Conservation (phyloP, 2,113 vertebrate species). For the Tylochromis polylepis region DNA sequence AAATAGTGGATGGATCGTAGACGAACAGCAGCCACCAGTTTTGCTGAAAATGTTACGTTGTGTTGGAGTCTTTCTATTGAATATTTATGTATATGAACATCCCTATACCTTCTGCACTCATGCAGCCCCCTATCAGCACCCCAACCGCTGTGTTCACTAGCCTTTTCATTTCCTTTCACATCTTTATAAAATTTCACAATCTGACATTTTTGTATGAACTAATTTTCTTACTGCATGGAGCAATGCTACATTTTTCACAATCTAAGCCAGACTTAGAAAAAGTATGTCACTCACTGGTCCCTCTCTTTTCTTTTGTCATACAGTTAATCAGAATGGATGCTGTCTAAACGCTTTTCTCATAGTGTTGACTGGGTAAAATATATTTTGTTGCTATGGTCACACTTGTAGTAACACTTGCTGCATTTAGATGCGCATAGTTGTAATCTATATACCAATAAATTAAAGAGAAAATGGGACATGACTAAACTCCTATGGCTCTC, state of each 20-base stretch:
- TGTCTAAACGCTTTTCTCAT: not conserved
- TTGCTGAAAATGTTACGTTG: not conserved
- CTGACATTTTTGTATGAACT: not conserved
- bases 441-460: conserved; percentile 26
- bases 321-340: not conserved
- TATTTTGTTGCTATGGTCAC: not conserved
- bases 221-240: not conserved
- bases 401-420: not conserved
- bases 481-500: conserved; percentile 14
- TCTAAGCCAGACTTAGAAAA: not conserved
- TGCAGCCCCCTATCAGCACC: not conserved
- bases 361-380: not conserved
- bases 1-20: not conserved
- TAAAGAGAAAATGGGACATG: conserved; percentile 14
- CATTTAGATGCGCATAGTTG: not conserved
- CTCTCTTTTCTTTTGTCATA: not conserved
- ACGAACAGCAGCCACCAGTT: not conserved
- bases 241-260: not conserved
- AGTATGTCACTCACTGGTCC: not conserved
- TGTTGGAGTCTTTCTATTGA: not conserved
- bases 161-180: not conserved
- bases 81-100: not conserved
- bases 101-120: not conserved
- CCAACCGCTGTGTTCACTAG: not conserved
- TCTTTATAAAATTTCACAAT: not conserved